Evolutionary conservation across 2,888 invertebrate species (phyloP), one percentile per base, ranked within the genome.

Genomic region (Synergus itoensis): DNA sequence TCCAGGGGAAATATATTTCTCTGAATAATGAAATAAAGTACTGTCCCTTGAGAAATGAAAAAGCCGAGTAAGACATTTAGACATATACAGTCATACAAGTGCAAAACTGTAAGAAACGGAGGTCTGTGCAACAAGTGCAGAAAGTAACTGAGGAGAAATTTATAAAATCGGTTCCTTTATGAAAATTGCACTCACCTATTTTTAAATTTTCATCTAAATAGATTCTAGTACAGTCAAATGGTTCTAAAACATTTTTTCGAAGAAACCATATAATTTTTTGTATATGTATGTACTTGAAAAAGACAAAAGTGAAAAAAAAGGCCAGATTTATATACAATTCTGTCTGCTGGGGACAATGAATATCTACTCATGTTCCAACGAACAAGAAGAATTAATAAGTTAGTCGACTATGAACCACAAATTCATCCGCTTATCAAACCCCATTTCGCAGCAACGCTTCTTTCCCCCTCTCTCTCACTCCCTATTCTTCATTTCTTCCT

Each of bases 381-480:
- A 78, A 65, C 41, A 53, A 53, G 43, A 79, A 82, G 79, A 83
- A 79, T 79, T 78, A 77, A 69, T 81, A 82, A 81, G 80, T 76
- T 82, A 86, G 84, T 83, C 83, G 57, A 81, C 77, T 79, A 65
- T 57, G 77, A 77, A 77, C 81, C 83, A 64, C 77, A 80, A 80
- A 84, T 82, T 81, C 81, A 81, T 86, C 80, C 78, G 82, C 45
- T 84, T 82, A 82, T 84, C 84, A 81, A 82, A 78, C 82, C 77
- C 76, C 43, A 79, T 80, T 79, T 81, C 77, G 65, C 78, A 63
- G 76, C 21, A 53, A 43, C 53, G 36, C 45, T 57, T 60, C 76
- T 77, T 43, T 76, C 2, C 11, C 67, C 14, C 16, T 48, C 63
- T 77, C 67, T 80, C 76, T 73, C 80, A 69, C 80, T 81, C 77